These are phyloP conservation scores for Parazoanthus darwini DNA, from an alignment of 92 coral and sea anemone species.

Conservation along the genomic window DNA sequence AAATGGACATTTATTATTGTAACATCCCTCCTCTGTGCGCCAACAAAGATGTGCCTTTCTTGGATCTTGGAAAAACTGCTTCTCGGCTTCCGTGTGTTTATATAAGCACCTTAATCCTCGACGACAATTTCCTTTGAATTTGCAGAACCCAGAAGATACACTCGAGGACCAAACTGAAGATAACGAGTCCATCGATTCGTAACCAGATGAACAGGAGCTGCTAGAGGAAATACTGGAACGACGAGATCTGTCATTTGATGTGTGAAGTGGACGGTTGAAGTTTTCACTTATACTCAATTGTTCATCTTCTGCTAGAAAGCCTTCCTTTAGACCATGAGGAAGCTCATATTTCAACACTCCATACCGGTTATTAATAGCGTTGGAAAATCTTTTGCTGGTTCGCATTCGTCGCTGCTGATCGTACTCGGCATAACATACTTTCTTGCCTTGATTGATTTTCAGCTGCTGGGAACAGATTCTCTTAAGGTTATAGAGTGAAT, in stretches of 20 bases:
- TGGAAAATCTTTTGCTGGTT: background rate
- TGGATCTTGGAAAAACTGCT: background rate
- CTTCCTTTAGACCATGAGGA: background rate
- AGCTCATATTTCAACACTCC: background rate
- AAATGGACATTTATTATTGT: background rate
- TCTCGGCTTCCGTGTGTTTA: slow-evolving; percentile 12
- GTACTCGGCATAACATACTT: background rate
- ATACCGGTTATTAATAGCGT: background rate
- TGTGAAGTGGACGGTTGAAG: background rate
- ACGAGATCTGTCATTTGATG: background rate
- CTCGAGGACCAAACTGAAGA: background rate
- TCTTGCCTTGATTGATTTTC: background rate
- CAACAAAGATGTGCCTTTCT: background rate
- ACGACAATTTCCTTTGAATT: background rate
- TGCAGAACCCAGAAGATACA: background rate
- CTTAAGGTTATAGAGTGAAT: background rate
- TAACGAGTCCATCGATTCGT: background rate
- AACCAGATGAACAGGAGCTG: background rate
- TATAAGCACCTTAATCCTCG: background rate
- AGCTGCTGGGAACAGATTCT: background rate
- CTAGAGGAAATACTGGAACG: background rate
- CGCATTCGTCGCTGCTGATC: background rate
- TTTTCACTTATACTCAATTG: background rate
- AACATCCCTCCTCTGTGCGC: background rate
- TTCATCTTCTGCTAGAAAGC: background rate